These are phyloP conservation scores for Rhagoletis zephyria DNA, from an alignment of 1,140 invertebrate species.

Conservation along the genomic window DNA sequence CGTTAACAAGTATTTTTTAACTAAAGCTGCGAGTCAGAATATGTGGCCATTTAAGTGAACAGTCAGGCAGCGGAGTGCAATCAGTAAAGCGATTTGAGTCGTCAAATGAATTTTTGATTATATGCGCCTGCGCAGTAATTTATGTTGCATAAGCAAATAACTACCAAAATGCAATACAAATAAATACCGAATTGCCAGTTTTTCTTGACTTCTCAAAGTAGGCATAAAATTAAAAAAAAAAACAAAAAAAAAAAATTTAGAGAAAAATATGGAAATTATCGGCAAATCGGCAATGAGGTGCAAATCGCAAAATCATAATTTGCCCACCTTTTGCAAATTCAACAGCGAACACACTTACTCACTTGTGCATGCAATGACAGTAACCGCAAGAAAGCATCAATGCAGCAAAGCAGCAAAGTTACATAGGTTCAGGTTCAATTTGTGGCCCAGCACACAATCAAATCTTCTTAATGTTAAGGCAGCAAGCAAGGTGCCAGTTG, in stretches of 20 bases:
- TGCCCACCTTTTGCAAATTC: not conserved
- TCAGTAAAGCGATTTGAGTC: not conserved
- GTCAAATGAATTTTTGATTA: conserved; percentile 48
- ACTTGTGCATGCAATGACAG: not conserved
- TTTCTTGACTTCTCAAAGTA: not conserved
- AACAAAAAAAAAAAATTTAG: not conserved
- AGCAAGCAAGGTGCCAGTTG: conserved; percentile 35
- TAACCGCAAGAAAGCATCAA: conserved; percentile 31
- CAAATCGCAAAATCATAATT: conserved; percentile 42
- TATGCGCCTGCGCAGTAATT: conserved; percentile 43
- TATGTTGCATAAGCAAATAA: conserved; percentile 50
- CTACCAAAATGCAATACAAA: conserved; percentile 32
- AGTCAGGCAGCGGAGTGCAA: not conserved
- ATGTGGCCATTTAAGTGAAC: not conserved
- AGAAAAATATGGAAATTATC: conserved; percentile 5
- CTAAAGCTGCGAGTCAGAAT: not conserved
- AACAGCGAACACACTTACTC: not conserved
- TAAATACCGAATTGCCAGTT: not conserved
- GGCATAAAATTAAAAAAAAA: no score
- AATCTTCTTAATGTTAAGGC: conserved; percentile 10
- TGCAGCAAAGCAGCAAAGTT: not conserved
- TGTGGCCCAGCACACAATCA: not conserved
- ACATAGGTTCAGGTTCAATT: conserved; percentile 47
- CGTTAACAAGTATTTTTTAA: conserved; percentile 33
- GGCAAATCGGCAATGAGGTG: conserved; percentile 35